phyloP scores from a whole-genome alignment of 2,113 vertebrate species.

The Mellivora capensis region DNA sequence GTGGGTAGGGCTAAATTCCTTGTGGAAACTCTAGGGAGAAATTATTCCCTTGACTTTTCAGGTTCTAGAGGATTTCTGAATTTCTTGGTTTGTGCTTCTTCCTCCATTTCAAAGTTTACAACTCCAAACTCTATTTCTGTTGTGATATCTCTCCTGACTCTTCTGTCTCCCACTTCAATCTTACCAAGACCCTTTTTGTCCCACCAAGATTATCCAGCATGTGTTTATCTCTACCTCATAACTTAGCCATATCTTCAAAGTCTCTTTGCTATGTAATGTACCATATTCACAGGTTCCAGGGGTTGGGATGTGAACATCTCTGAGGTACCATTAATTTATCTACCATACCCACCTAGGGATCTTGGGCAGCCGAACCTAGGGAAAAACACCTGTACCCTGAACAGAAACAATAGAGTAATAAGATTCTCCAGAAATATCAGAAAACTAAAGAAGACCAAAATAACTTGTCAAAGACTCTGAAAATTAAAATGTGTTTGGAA shows the following conservation, averaged over 20 bases:
- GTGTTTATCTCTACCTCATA: not conserved
- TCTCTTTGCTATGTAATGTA: not conserved
- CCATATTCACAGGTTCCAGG: not conserved
- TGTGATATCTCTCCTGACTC: not conserved
- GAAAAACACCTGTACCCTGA: not conserved
- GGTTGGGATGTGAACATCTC: not conserved
- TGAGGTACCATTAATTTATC: not conserved
- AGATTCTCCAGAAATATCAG: not conserved
- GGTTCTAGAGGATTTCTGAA: not conserved
- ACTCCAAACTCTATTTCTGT: not conserved
- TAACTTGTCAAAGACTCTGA: not conserved
- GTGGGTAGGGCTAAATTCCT: not conserved
- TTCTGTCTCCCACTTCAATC: not conserved
- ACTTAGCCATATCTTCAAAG: not conserved
- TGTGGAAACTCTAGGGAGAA: not conserved
- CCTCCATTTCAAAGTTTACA: not conserved
- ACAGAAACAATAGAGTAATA: not conserved
- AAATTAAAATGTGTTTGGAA: not conserved
- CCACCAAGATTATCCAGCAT: not conserved
- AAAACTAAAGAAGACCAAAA: not conserved
- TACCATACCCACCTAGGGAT: not conserved
- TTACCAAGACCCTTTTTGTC: rapidly evolving
- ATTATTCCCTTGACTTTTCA: not conserved
- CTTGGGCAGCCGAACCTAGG: not conserved
- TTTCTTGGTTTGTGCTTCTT: not conserved